phyloP scores from a whole-genome alignment of 2,797 vertebrate species.

The Moxostoma hubbsi region DNA sequence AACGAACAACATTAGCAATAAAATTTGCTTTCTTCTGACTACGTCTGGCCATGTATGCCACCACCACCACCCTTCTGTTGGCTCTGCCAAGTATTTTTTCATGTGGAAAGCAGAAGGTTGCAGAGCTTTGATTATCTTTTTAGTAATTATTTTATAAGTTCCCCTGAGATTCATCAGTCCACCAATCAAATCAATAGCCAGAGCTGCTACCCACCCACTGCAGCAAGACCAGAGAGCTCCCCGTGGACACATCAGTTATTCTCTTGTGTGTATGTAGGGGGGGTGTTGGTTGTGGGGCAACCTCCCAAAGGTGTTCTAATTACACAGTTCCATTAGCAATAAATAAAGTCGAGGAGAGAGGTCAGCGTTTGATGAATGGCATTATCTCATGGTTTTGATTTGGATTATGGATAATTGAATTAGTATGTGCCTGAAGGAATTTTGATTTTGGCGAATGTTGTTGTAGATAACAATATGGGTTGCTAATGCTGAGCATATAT shows the following conservation, averaged over 20 bases:
- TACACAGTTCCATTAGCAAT: conserved; percentile 66
- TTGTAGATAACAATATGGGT: conserved; percentile 3
- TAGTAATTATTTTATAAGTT: conserved; percentile 83
- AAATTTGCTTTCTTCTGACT: background rate
- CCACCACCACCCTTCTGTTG: conserved; percentile 62
- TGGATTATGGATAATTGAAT: conserved; percentile 45
- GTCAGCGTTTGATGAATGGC: conserved; percentile 21
- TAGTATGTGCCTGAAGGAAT: conserved; percentile 42
- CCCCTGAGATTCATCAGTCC: conserved; percentile 75
- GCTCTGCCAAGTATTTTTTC: conserved; percentile 75
- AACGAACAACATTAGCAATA: no score
- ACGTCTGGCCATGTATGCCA: conserved; percentile 67
- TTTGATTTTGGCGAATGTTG: background rate
- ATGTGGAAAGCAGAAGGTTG: conserved; percentile 77
- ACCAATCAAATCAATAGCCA: conserved; percentile 80
- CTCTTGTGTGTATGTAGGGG: conserved; percentile 46
- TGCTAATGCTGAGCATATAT: background rate
- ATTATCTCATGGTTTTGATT: conserved; percentile 37
- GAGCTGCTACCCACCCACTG: conserved; percentile 66
- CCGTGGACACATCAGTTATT: conserved; percentile 79
- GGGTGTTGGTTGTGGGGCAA: conserved; percentile 64
- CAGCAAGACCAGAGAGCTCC: conserved; percentile 78
- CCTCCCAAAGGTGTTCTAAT: conserved; percentile 65
- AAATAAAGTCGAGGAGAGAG: conserved; percentile 56
- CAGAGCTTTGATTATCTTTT: conserved; percentile 80